A percentile compares a stretch with the other conserved stretches of the same genome.
phyloP scores from a whole-genome alignment of 2,113 vertebrate genomes.

The Zosterops japonicus region DNA sequence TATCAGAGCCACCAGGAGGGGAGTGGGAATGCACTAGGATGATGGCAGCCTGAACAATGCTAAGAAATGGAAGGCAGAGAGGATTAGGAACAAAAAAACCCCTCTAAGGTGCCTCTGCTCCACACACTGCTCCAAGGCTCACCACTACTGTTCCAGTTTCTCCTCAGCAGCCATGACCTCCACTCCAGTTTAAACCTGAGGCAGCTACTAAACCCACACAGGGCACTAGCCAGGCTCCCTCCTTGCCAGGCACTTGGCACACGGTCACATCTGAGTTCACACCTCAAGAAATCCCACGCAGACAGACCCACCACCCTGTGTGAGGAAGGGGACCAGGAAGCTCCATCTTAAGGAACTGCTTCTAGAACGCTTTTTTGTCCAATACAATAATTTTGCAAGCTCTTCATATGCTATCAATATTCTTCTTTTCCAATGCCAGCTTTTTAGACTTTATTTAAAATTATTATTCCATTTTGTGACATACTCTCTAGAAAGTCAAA shows the following conservation, averaged over 20 bases:
- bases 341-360: background rate
- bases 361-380: background rate
- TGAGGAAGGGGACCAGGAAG: background rate
- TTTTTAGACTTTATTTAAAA: background rate
- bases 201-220: background rate
- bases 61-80: background rate
- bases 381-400: background rate
- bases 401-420: background rate
- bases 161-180: background rate
- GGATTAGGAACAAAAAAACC: background rate
- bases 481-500: background rate
- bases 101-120: background rate
- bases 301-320: background rate
- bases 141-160: background rate
- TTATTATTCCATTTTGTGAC: background rate
- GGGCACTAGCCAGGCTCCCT: background rate
- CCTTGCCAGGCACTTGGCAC: background rate
- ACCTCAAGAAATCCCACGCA: background rate
- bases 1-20: background rate
- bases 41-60: background rate
- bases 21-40: background rate
- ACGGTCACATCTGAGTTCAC: accelerated
- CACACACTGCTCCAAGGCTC: background rate
- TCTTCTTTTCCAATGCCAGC: background rate
- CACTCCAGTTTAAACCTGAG: background rate